phyloP scores from a whole-genome alignment of 2,888 invertebrate genomes.

The Ophioninae sp. region DNA sequence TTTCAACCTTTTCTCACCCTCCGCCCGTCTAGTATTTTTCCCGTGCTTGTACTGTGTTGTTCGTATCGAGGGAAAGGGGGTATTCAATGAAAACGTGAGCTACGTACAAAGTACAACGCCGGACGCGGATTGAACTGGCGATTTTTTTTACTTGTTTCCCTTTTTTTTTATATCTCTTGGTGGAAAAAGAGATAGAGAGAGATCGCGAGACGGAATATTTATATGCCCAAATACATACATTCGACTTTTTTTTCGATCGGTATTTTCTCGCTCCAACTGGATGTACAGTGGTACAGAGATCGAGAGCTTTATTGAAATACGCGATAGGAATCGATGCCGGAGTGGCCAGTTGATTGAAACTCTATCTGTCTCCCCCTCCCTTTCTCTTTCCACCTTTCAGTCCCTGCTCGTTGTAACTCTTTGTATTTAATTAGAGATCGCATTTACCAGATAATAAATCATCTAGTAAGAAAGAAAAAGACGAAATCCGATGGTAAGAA shows the following conservation, averaged over 20 bases:
- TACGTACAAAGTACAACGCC: slow-evolving; percentile 48
- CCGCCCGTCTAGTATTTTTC: neutral
- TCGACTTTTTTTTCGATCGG: neutral
- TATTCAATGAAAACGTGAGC: slow-evolving; percentile 58
- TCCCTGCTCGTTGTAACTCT: too few relatives aligned
- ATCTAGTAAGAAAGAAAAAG: too few relatives aligned
- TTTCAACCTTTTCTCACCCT: slow-evolving; percentile 1
- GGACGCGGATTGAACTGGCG: slow-evolving; percentile 46
- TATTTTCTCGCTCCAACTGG: slow-evolving; percentile 12
- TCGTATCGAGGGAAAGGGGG: slow-evolving; percentile 44
- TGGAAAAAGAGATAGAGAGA: slow-evolving; percentile 37
- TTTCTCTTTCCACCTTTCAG: neutral
- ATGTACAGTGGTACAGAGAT: slow-evolving; percentile 46
- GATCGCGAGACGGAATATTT: slow-evolving; percentile 21
- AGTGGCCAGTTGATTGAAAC: slow-evolving; percentile 59
- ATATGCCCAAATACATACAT: neutral
- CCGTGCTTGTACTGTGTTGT: neutral
- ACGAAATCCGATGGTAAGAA: too few relatives aligned
- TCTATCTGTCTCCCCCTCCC: neutral
- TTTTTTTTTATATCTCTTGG: slow-evolving; percentile 41
- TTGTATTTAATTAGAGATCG: too few relatives aligned
- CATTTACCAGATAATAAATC: neutral
- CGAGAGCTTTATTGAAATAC: slow-evolving; percentile 62
- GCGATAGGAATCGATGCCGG: slow-evolving; percentile 62
- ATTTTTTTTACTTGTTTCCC: slow-evolving; percentile 26